Evolutionary conservation across 2,113 vertebrate species (phyloP).

Genomic region (Glaucomys volans): DNA sequence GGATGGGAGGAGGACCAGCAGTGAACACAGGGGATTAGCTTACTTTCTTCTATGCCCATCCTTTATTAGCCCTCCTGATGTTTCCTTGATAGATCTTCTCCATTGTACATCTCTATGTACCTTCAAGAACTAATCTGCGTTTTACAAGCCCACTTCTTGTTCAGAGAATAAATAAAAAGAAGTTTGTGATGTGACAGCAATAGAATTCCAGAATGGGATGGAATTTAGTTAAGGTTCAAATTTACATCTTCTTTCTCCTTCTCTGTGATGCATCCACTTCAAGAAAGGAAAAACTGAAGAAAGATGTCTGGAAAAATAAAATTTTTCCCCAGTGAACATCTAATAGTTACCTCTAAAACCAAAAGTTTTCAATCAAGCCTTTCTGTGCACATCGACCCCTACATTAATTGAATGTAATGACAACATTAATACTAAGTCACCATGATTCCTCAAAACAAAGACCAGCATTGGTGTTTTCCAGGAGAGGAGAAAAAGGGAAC

Average conservation of each 20-base stretch:
- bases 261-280: background rate
- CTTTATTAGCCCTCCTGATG: slow-evolving; percentile 51
- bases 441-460: background rate
- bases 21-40: background rate
- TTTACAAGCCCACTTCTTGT: slow-evolving; percentile 70
- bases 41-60: background rate
- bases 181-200: slow-evolving; percentile 1
- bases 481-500: background rate
- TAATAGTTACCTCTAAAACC: background rate
- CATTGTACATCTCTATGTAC: slow-evolving; percentile 58
- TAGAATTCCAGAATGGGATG: slow-evolving; percentile 33
- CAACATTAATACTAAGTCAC: background rate
- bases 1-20: background rate
- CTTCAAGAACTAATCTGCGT: slow-evolving; percentile 47
- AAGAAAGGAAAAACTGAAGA: background rate
- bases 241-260: slow-evolving; percentile 42
- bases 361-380: background rate
- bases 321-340: background rate
- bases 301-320: background rate
- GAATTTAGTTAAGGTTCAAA: slow-evolving; percentile 14
- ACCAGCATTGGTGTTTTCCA: background rate
- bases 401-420: background rate
- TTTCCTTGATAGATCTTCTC: slow-evolving; percentile 3
- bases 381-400: background rate
- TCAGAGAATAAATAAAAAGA: slow-evolving; percentile 31